Evolutionary conservation across 2,113 vertebrate genomes (phyloP), one percentile per base, ranked within the genome.

Genomic region (Fukomys damarensis): DNA sequence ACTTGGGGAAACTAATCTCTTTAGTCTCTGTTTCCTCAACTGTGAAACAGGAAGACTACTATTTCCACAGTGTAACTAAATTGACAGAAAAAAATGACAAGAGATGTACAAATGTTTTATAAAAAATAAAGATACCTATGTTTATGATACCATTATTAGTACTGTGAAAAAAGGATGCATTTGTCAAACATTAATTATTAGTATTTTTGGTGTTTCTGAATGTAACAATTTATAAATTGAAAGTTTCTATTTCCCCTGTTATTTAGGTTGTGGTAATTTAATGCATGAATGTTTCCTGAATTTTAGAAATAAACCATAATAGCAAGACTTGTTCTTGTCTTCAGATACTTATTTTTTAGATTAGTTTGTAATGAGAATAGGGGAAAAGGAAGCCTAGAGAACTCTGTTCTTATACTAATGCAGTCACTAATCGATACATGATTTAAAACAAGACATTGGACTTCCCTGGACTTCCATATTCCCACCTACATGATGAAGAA

Each of bases 401-500:
- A 61, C 17, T 84, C 63, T 13, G 41, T 92, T 24, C n/a, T 92
- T 56, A 70, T 28, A 26, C 49, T 41, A 20, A 85, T 17, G 81
- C 17, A 41, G 52, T 85, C 54, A 38, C 41, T 84, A 61, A n/a
- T 66, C 7, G 1, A 66, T 72, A 3, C 35, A 32, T 54, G n/a
- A 91, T n/a, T 85, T 85, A 35, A 89, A 46, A 76, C 7, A 58
- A 93, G 30, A 77, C 76, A 38, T 2, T 84, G n/a, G 30, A 38
- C 30, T 89, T 92, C 24, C 66, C 38, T 84, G 65, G 41, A 65
- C 49, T 65, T 93, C 89, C 10, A 2, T 82, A 82, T 91, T 89
- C 54, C 83, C 85, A 90, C 61, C 74, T 89, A 66, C 43, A 86
- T 56, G 74, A 59, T 66, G 77, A 96, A 84, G 72, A 54, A 38